Conservation (phyloP, 2,113 vertebrate species). For the Montifringilla adamsi region DNA sequence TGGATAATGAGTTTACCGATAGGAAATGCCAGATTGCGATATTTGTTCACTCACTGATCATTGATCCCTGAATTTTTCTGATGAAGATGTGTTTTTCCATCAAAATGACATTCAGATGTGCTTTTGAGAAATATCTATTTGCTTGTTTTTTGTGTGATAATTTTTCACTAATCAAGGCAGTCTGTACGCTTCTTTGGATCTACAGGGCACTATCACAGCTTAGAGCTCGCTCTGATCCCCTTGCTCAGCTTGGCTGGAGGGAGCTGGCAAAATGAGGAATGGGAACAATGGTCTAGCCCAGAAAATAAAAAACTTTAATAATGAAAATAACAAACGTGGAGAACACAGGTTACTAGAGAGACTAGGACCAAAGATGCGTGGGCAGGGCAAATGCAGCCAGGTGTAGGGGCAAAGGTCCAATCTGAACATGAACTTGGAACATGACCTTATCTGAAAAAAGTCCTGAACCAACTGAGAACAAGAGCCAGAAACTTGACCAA, state of each 20-base stretch:
- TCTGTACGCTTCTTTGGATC: background rate
- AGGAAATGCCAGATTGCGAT: background rate
- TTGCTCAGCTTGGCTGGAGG: background rate
- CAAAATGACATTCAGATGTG: fast-evolving
- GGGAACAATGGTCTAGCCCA: background rate
- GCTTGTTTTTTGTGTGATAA: background rate
- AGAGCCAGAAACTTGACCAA: background rate
- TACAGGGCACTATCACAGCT: background rate
- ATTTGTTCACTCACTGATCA: background rate
- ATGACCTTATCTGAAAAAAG: background rate
- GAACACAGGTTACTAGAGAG: background rate
- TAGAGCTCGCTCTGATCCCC: background rate
- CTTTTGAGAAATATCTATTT: background rate
- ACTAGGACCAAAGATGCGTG: background rate
- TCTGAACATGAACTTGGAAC: background rate
- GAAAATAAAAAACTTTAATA: background rate
- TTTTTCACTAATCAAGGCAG: background rate
- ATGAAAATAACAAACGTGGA: background rate
- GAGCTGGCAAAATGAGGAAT: background rate
- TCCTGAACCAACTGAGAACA: background rate
- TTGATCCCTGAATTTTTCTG: background rate
- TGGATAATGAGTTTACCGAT: background rate
- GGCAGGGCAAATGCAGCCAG: background rate
- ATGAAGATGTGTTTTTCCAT: background rate
- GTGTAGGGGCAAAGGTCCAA: background rate